A percentile compares a stretch with the other conserved stretches of the same genome.
phyloP scores from a whole-genome alignment of 2,113 vertebrate species.

The Zosterops japonicus region DNA sequence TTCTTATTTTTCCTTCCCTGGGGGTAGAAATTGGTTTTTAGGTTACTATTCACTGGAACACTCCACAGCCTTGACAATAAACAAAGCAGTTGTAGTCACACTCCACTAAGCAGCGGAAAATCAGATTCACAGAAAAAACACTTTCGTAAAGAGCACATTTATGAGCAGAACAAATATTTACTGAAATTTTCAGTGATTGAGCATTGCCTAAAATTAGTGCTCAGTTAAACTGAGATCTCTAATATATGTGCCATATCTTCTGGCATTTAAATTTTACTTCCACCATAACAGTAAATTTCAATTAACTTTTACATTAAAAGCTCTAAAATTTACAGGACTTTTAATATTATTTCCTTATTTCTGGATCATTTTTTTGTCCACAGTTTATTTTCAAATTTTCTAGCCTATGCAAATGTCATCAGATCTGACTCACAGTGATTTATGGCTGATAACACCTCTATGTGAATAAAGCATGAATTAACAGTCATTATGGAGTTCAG shows the following conservation, averaged over 20 bases:
- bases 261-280: not conserved
- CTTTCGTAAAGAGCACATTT: not conserved
- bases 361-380: not conserved
- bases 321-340: not conserved
- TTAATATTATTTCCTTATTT: not conserved
- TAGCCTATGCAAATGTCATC: not conserved
- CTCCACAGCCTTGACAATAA: constrained; percentile 27
- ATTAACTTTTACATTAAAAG: not conserved
- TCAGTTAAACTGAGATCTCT: not conserved
- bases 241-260: not conserved
- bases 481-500: not conserved
- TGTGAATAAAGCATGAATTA: not conserved
- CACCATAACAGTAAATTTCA: not conserved
- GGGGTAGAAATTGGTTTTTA: constrained; percentile 46
- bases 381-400: not conserved
- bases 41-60: constrained; percentile 53
- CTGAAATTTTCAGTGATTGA: not conserved
- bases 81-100: constrained; percentile 10
- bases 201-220: not conserved
- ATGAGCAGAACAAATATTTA: not conserved
- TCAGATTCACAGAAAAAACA: constrained; percentile 52
- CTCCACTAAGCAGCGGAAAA: constrained; percentile 27
- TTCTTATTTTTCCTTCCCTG: constrained; percentile 44
- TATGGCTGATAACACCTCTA: not conserved
- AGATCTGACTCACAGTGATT: not conserved